Evolutionary conservation across 2,888 invertebrate genomes (phyloP), one percentile per base, ranked within the genome.

Genomic region (Campopleginae sp.): DNA sequence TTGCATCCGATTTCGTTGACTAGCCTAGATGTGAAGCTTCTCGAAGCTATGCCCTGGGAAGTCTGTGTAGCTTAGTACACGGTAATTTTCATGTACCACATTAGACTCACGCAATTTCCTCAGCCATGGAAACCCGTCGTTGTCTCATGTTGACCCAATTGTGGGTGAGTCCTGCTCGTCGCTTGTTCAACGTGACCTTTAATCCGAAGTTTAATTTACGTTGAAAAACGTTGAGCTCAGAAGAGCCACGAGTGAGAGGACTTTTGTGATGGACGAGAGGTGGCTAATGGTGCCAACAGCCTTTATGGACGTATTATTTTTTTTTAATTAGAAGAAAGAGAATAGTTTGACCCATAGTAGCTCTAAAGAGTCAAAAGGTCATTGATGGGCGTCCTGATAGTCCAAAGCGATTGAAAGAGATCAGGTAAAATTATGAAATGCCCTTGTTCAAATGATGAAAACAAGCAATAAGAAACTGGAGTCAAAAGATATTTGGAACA

Each of bases 61-160:
- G 46, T 31, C 19, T 33, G 12, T 7, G 58, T 23, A 48, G 61
- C 38, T 10, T 31, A 44, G 23, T 38, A 66, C 23, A 38, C 7
- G 10, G 31, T 23, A 42, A 42, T 61, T 76, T 0, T 23, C 46
- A 23, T 42, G 71, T 54, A 65, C 65, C 48, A 78, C 46, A 77
- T 77, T 72, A 54, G 72, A 48, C 58, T n/a, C 82, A 77, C 82
- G 71, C 63, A 77, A 78, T 72, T 79, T 83, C 63, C 54, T 63
- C 79, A 38, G 19, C 38, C 48, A 70, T 74, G 70, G 79, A 38
- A 70, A 44, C 38, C 46, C 42, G 14, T n/a, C 38, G 19, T 76
- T 84, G 80, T 80, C 84, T 76, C 65, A 72, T 76, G 80, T 84
- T 84, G 84, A 84, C 80, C 80, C 65, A 76, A 80, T 80, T 84